phyloP scores from a whole-genome alignment of 2,888 invertebrate genomes.

The Drosophila fulvimacula region DNA sequence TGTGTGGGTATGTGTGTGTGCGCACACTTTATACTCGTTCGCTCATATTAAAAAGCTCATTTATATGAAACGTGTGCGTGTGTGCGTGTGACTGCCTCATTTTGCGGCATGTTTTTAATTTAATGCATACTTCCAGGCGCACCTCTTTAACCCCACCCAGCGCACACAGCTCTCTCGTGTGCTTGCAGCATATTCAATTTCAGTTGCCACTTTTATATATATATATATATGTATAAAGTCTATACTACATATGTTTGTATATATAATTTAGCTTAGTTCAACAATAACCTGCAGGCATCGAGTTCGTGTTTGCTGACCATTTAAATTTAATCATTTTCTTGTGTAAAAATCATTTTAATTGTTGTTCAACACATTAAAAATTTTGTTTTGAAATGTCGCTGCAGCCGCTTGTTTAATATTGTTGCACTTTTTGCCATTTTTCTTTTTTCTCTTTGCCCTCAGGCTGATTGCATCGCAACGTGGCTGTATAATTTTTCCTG shows the following conservation, averaged over 20 bases:
- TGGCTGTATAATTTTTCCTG: constrained; percentile 37
- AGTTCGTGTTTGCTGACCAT: constrained; percentile 55
- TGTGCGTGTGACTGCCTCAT: constrained; percentile 61
- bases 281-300: constrained; percentile 15
- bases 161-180: constrained; percentile 8
- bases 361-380: constrained; percentile 72
- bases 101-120: constrained; percentile 62
- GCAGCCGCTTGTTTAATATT: constrained; percentile 34
- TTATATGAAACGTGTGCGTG: constrained; percentile 10
- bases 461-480: constrained; percentile 51
- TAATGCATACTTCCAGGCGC: constrained; percentile 52
- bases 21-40: constrained; percentile 6
- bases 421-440: constrained; percentile 35
- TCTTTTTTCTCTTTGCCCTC: background rate
- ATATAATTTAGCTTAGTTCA: constrained; percentile 45
- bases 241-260: constrained; percentile 32
- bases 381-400: constrained; percentile 63
- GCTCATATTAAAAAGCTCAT: constrained; percentile 21
- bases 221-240: constrained; percentile 1
- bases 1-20: constrained; percentile 9
- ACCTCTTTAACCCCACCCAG: constrained; percentile 1
- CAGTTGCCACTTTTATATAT: constrained; percentile 9
- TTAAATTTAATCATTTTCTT: constrained; percentile 71
- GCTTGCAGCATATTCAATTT: constrained; percentile 51
- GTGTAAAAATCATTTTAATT: constrained; percentile 73